Evolutionary conservation across 92 coral and sea anemone species (phyloP).

Genomic region (Montipora capitata): DNA sequence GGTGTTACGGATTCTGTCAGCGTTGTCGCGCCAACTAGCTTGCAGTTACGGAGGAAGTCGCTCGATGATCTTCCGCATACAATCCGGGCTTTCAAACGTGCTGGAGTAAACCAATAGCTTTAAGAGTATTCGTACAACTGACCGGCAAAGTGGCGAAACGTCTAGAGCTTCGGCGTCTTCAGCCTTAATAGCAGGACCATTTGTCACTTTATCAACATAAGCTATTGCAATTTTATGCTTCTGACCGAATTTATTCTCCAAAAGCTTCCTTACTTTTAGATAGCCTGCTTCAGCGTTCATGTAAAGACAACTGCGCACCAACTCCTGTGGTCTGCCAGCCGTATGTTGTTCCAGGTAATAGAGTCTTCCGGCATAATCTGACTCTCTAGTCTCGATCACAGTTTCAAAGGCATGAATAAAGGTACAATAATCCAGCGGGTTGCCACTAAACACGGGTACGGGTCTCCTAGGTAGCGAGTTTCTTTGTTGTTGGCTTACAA

Average conservation of each 20-base stretch:
- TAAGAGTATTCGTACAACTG: constrained; percentile 23
- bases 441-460: constrained; percentile 36
- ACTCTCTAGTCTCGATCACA: constrained; percentile 19
- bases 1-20: constrained; percentile 44
- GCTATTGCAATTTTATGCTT: constrained; percentile 51
- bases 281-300: constrained; percentile 25
- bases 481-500: constrained; percentile 35
- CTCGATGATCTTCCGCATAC: constrained; percentile 10
- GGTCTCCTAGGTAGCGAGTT: constrained; percentile 34
- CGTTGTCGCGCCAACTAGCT: constrained; percentile 63
- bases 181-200: constrained; percentile 11
- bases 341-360: constrained; percentile 57
- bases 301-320: constrained; percentile 48
- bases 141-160: background rate
- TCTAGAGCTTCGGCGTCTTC: constrained; percentile 52
- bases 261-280: constrained; percentile 16
- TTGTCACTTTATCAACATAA: background rate
- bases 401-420: constrained; percentile 44
- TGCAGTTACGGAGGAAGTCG: constrained; percentile 46
- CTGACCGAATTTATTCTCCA: constrained; percentile 35
- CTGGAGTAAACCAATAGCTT: background rate
- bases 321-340: constrained; percentile 36
- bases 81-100: constrained; percentile 5
- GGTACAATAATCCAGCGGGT: constrained; percentile 17
- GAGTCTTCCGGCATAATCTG: constrained; percentile 20